A percentile compares a stretch with the other conserved stretches of the same genome.
Conservation (phyloP, 2,797 vertebrate species). For the Acrossocheilus wenchowensis region DNA sequence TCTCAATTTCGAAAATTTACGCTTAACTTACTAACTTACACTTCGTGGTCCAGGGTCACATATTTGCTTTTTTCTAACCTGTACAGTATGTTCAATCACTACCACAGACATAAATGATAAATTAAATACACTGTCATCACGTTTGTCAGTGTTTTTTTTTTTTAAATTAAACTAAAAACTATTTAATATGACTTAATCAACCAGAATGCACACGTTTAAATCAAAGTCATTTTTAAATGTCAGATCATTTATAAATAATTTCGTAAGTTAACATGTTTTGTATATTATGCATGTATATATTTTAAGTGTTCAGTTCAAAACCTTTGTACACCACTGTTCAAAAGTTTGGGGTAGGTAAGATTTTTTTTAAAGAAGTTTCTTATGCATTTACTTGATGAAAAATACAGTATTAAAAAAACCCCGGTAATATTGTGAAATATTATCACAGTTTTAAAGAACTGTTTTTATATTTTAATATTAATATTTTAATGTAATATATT, state of each 20-base stretch:
- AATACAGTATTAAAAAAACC: not conserved
- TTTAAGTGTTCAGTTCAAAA: not conserved
- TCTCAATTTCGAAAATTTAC: too few species aligned
- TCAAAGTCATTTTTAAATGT: not conserved
- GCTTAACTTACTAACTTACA: too few species aligned
- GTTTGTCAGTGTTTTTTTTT: not conserved
- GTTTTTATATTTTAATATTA: not conserved
- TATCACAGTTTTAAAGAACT: not conserved
- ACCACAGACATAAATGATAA: not conserved
- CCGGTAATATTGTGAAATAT: not conserved
- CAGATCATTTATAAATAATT: not conserved
- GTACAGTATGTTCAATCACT: not conserved
- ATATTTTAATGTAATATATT: not conserved
- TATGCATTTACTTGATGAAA: not conserved
- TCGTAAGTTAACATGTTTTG: not conserved
- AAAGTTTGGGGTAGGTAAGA: not conserved
- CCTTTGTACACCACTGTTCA: not conserved
- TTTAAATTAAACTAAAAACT: not conserved
- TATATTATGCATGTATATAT: not conserved
- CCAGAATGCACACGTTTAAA: not conserved
- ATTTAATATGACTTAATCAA: not conserved
- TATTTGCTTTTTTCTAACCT: not conserved
- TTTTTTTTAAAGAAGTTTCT: not conserved
- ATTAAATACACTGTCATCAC: not conserved
- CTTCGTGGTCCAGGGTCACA: too few species aligned